These are phyloP conservation scores for Brenthis daphne DNA, from an alignment of 2,888 invertebrate species.

Conservation along the genomic window DNA sequence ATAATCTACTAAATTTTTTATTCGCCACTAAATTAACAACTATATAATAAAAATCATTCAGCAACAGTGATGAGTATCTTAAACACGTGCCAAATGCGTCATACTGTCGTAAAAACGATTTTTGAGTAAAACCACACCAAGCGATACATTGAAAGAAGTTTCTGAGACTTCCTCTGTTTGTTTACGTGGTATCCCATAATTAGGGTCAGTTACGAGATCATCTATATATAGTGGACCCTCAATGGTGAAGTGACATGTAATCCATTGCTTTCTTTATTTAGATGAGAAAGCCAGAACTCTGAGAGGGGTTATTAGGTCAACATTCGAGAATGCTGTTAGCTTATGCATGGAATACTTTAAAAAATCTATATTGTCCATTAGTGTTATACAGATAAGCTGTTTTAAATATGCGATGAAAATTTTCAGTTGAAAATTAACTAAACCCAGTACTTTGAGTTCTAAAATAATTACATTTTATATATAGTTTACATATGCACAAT, in stretches of 20 bases:
- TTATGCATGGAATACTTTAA: constrained; percentile 27
- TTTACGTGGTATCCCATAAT: constrained; percentile 39
- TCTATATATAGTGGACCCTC: constrained; percentile 65
- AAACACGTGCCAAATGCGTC: constrained; percentile 40
- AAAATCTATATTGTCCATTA: constrained; percentile 14
- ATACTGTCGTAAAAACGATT: constrained; percentile 46
- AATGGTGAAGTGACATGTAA: constrained; percentile 48
- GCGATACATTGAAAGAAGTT: neutral
- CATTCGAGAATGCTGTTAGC: constrained; percentile 34
- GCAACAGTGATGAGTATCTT: constrained; percentile 28
- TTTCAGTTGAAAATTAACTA: too few relatives aligned
- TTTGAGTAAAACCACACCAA: constrained; percentile 48
- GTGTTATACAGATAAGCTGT: neutral
- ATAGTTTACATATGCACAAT: too few relatives aligned
- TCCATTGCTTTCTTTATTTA: constrained; percentile 35
- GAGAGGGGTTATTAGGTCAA: constrained; percentile 38
- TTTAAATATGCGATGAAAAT: too few relatives aligned
- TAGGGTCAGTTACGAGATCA: constrained; percentile 51
- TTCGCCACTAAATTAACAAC: constrained; percentile 22
- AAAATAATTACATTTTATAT: too few relatives aligned
- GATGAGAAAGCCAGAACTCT: constrained; percentile 38
- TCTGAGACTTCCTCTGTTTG: constrained; percentile 49
- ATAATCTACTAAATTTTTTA: constrained; percentile 5
- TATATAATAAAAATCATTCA: constrained; percentile 32
- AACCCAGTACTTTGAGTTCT: too few relatives aligned